Percentiles rank a stretch among this genome's conserved stretches.
Conservation (phyloP, 2,888 invertebrate genomes). For the Eupelmus urozonus region DNA sequence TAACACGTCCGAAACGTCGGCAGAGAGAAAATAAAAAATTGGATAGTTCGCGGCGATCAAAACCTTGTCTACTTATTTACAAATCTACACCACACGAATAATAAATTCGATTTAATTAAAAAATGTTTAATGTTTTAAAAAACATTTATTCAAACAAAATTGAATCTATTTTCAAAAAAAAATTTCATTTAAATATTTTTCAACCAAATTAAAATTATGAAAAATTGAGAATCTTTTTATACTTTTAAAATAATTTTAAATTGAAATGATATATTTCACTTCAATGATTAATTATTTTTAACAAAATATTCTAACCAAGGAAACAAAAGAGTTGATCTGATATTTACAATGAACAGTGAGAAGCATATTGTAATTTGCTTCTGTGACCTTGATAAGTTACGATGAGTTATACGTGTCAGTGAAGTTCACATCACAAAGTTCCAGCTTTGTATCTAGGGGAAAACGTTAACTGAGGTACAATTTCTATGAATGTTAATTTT, state of each 20-base stretch:
- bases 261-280: neutral
- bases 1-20: too few relatives aligned
- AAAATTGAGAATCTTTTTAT: too few relatives aligned
- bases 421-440: conserved; percentile 47
- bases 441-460: conserved; percentile 39
- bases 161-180: neutral
- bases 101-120: too few relatives aligned
- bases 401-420: conserved; percentile 48
- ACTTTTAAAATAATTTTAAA: neutral
- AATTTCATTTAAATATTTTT: neutral
- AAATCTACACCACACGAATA: too few relatives aligned
- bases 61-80: too few relatives aligned
- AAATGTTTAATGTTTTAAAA: too few relatives aligned
- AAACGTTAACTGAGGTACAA: conserved; percentile 39
- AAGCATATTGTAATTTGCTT: conserved; percentile 29
- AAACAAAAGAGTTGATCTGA: conserved; percentile 2
- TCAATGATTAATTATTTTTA: neutral
- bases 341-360: conserved; percentile 33
- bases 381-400: conserved; percentile 33
- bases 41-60: too few relatives aligned
- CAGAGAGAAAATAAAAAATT: too few relatives aligned
- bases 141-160: too few relatives aligned
- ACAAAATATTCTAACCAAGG: conserved; percentile 48
- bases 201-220: too few relatives aligned
- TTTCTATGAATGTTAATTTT: conserved; percentile 45